Evolutionary conservation across 1,140 invertebrate species (phyloP).

Genomic region (Calephelis nemesis): DNA sequence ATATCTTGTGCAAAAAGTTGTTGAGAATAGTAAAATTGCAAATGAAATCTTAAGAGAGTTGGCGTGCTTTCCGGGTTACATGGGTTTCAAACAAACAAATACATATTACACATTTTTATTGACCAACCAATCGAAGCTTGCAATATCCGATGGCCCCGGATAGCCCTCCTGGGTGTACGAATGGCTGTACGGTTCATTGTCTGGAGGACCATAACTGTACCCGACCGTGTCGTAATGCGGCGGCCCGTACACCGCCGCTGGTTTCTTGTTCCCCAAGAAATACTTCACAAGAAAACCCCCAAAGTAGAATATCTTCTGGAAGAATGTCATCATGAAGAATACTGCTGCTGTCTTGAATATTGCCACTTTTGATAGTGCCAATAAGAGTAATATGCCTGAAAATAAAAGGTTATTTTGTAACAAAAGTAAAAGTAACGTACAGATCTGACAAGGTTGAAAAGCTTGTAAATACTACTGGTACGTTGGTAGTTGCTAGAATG

Average conservation of each 20-base stretch:
- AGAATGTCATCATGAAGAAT: conserved; percentile 59
- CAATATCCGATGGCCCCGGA: conserved; percentile 41
- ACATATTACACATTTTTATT: conserved; percentile 45
- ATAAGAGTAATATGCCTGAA: conserved; percentile 59
- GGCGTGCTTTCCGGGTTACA: neutral
- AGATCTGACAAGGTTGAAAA: no score
- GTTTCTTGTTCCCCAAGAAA: conserved; percentile 45
- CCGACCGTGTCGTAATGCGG: conserved; percentile 64
- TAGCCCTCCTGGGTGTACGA: conserved; percentile 31
- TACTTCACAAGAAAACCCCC: conserved; percentile 52
- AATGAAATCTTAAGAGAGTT: neutral
- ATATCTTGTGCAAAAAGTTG: no score
- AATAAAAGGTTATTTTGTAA: conserved; percentile 12
- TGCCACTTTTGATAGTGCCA: conserved; percentile 61
- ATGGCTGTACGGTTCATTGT: conserved; percentile 34
- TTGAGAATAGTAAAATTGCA: neutral
- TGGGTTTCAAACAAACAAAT: neutral
- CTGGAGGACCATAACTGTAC: conserved; percentile 61
- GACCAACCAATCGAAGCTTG: conserved; percentile 53
- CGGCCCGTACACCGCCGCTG: conserved; percentile 48
- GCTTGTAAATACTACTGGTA: no score
- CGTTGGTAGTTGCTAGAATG: no score
- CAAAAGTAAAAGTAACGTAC: no score
- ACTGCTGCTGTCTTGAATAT: conserved; percentile 59
- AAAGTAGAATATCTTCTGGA: conserved; percentile 61